Conservation (phyloP, 2,888 invertebrate species). For the Halictus ligatus region DNA sequence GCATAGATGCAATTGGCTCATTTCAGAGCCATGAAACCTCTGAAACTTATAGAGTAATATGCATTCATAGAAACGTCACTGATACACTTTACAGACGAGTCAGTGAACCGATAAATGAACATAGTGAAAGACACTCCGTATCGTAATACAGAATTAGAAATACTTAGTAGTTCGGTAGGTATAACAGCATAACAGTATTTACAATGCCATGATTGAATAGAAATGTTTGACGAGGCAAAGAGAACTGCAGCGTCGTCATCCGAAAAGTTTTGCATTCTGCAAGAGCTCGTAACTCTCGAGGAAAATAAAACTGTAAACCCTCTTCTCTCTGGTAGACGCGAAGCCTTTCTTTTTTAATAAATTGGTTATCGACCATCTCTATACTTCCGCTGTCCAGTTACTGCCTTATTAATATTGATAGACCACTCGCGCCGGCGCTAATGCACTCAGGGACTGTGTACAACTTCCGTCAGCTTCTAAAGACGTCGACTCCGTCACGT, state of each 20-base stretch:
- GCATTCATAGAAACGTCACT: not conserved
- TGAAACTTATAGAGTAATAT: not conserved
- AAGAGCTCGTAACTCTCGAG: constrained; percentile 10
- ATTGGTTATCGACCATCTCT: constrained; percentile 60
- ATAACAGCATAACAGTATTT: not conserved
- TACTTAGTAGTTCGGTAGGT: not conserved
- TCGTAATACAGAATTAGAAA: not conserved
- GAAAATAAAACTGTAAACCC: constrained; percentile 27
- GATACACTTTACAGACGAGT: not conserved
- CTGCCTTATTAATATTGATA: constrained; percentile 77
- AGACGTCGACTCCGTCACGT: constrained; percentile 50
- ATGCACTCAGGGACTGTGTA: constrained; percentile 65
- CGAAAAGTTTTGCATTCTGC: constrained; percentile 18
- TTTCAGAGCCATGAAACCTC: not conserved
- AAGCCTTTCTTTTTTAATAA: constrained; percentile 33
- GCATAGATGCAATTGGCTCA: not conserved
- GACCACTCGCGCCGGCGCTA: constrained; percentile 72
- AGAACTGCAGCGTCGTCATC: not conserved
- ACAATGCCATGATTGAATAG: constrained; percentile 35
- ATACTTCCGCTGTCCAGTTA: constrained; percentile 61
- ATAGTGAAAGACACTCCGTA: not conserved
- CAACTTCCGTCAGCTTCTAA: constrained; percentile 42
- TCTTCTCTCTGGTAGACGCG: not conserved
- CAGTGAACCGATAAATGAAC: not conserved
- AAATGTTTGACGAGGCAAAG: constrained; percentile 29